Percentiles rank a stretch among this genome's conserved stretches.
These are phyloP conservation scores for Bambusicola thoracicus DNA, from an alignment of 2,113 vertebrate genomes.

Conservation along the genomic window DNA sequence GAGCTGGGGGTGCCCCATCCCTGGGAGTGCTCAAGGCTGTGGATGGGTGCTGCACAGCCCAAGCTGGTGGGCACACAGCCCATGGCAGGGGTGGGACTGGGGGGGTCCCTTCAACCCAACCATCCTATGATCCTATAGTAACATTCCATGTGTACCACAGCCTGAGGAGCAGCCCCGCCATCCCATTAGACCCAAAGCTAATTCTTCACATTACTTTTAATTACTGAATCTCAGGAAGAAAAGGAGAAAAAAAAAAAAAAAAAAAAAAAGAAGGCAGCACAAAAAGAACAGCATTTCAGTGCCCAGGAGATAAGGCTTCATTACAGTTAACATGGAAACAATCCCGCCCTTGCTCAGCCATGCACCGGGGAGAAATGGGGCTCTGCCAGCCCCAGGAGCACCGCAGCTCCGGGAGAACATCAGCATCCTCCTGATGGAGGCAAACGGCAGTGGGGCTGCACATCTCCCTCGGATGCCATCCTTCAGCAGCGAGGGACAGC, in stretches of 20 bases:
- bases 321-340: background rate
- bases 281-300: background rate
- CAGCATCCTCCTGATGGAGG: background rate
- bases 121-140: too few relatives aligned
- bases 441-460: background rate
- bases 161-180: background rate
- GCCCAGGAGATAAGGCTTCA: fast-evolving
- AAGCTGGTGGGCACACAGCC: too few relatives aligned
- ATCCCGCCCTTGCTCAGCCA: fast-evolving
- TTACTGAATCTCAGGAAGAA: background rate
- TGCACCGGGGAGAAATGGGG: background rate
- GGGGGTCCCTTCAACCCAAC: too few relatives aligned
- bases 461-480: fast-evolving
- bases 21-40: too few relatives aligned
- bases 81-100: too few relatives aligned
- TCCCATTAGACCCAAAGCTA: background rate
- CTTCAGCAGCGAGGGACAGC: background rate
- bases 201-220: background rate
- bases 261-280: background rate
- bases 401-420: fast-evolving
- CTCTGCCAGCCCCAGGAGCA: background rate
- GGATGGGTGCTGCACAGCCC: too few relatives aligned
- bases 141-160: too few relatives aligned
- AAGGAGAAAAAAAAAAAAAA: background rate
- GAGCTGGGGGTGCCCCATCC: too few relatives aligned